A percentile compares a stretch with the other conserved stretches of the same genome.
These are phyloP conservation scores for Copidosoma aretas DNA, from an alignment of 2,888 invertebrate species.

Conservation along the genomic window DNA sequence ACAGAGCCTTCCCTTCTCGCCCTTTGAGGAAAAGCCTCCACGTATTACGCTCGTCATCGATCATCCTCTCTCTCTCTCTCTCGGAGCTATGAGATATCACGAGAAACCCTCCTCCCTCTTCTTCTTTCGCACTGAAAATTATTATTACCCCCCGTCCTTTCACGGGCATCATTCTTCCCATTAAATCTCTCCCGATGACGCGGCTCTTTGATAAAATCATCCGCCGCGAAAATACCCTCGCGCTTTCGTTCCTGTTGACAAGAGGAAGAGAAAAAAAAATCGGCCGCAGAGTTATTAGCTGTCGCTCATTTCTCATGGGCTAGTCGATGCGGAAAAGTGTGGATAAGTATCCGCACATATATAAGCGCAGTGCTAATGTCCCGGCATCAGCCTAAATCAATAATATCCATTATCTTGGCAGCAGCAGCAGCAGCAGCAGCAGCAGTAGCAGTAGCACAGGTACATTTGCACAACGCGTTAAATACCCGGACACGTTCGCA, in stretches of 20 bases:
- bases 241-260: no score
- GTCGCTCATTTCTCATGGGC: no score
- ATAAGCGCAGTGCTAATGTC: no score
- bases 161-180: not conserved
- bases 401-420: conserved; percentile 26
- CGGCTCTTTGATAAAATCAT: conserved; percentile 10
- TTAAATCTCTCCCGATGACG: conserved; percentile 1
- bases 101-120: not conserved
- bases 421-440: no score
- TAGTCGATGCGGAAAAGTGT: no score
- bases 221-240: not conserved
- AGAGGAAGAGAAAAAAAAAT: no score
- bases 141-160: no score
- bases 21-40: conserved; percentile 17
- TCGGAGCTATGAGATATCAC: conserved; percentile 11
- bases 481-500: conserved; percentile 12
- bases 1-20: conserved; percentile 24
- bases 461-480: conserved; percentile 19
- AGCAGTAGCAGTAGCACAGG: no score
- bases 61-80: conserved; percentile 20
- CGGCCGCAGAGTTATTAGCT: no score
- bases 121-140: no score
- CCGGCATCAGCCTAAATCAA: conserved; percentile 14
- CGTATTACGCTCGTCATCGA: conserved; percentile 19
- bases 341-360: no score